phyloP scores from a whole-genome alignment of 1,140 invertebrate species.

The Saccostrea cuccullata region DNA sequence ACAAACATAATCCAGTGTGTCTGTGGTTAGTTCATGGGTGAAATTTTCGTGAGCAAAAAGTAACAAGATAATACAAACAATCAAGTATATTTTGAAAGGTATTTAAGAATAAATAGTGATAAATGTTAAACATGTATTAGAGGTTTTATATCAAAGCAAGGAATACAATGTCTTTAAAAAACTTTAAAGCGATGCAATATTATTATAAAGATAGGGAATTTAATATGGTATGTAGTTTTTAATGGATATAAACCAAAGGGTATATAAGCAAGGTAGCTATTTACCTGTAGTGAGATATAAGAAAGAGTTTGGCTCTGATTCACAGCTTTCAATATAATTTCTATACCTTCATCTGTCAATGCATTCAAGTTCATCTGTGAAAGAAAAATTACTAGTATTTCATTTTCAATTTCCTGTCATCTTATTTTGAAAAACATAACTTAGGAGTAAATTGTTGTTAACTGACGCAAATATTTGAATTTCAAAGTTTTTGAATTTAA shows the following conservation, averaged over 20 bases:
- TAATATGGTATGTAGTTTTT: background rate
- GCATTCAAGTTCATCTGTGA: conserved; percentile 71
- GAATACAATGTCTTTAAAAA: background rate
- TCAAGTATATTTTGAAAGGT: background rate
- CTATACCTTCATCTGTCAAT: conserved; percentile 67
- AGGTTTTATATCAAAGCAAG: background rate
- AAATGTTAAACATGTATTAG: background rate
- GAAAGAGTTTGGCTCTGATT: conserved; percentile 58
- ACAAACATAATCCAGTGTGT: background rate
- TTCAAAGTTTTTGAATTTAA: background rate
- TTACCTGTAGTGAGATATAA: conserved; percentile 68
- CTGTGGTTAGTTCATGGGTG: background rate
- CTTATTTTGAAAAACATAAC: too few relatives aligned
- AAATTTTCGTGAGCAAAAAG: background rate
- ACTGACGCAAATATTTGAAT: background rate
- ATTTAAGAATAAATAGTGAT: background rate
- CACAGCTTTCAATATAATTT: conserved; percentile 64
- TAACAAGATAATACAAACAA: background rate
- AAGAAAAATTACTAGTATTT: conserved; percentile 31
- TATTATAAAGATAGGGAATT: background rate
- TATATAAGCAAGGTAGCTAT: background rate
- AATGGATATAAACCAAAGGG: background rate
- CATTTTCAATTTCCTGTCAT: background rate
- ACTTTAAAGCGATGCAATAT: background rate
- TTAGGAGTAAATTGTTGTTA: background rate